phyloP scores from a whole-genome alignment of 2,113 vertebrate genomes.

The Aphyosemion australe region DNA sequence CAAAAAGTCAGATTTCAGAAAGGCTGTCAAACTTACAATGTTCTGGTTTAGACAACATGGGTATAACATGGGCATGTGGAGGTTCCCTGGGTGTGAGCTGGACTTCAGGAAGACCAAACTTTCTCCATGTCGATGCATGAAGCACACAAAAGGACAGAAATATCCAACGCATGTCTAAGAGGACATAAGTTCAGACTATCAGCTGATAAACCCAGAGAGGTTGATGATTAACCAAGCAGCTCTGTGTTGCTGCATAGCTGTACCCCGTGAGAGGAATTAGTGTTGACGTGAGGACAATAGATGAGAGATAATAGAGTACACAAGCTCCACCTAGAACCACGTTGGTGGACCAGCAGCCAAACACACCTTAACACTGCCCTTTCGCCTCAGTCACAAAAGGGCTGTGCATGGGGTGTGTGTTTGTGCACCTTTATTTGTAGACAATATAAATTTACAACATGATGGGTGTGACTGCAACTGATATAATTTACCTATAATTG shows the following conservation, averaged over 20 bases:
- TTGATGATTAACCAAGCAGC: slow-evolving; percentile 58
- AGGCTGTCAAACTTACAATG: too few species aligned
- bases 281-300: slow-evolving; percentile 46
- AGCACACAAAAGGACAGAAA: slow-evolving; percentile 28
- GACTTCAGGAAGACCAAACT: slow-evolving; percentile 22
- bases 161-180: slow-evolving; percentile 29
- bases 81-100: too few species aligned
- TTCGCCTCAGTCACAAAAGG: slow-evolving; percentile 41
- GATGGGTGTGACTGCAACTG: slow-evolving; percentile 29
- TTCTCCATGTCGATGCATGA: slow-evolving; percentile 27
- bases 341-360: slow-evolving; percentile 28
- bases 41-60: too few species aligned
- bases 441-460: background rate
- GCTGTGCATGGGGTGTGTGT: slow-evolving; percentile 42
- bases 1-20: too few species aligned
- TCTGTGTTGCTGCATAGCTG: slow-evolving; percentile 29
- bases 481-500: background rate
- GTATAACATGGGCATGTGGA: too few species aligned
- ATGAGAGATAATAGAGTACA: slow-evolving; percentile 38
- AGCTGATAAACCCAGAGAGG: slow-evolving; percentile 9
- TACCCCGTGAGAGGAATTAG: slow-evolving; percentile 20
- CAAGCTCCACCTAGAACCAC: slow-evolving; percentile 47
- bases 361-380: slow-evolving; percentile 55
- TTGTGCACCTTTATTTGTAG: background rate
- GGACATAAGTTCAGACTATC: slow-evolving; percentile 12